phyloP scores from a whole-genome alignment of 1,140 invertebrate genomes.

The Zaprionus africanus region DNA sequence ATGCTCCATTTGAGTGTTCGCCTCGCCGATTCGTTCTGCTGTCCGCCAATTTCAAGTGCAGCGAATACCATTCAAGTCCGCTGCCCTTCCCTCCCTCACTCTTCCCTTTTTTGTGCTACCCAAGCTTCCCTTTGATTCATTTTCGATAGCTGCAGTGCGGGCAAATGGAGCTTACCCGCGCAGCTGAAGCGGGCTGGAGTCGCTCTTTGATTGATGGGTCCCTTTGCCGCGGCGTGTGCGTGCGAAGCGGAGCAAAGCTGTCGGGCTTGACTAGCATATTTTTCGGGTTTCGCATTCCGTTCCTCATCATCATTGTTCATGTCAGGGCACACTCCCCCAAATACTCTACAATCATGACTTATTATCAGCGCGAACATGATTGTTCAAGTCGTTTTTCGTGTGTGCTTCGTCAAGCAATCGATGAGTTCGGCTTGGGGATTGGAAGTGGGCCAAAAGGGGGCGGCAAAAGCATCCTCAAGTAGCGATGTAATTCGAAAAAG shows the following conservation, averaged over 20 bases:
- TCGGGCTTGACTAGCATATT: slow-evolving; percentile 42
- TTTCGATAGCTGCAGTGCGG: slow-evolving; percentile 23
- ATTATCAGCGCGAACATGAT: slow-evolving; percentile 23
- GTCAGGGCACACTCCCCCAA: slow-evolving; percentile 16
- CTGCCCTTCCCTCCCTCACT: neutral
- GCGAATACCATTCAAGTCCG: neutral
- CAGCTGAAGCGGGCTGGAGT: slow-evolving; percentile 1
- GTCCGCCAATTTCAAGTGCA: slow-evolving; percentile 32
- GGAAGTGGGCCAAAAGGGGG: neutral
- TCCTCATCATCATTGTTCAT: slow-evolving; percentile 17
- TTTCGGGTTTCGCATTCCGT: slow-evolving; percentile 20
- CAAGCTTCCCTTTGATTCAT: slow-evolving; percentile 35
- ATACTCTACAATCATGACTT: slow-evolving; percentile 33
- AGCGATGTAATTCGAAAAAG: neutral
- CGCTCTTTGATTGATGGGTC: slow-evolving; percentile 44
- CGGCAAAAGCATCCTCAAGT: neutral
- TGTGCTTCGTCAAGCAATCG: neutral
- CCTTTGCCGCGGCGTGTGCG: slow-evolving; percentile 2
- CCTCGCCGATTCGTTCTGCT: slow-evolving; percentile 4
- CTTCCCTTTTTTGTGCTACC: neutral
- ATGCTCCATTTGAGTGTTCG: slow-evolving; percentile 24
- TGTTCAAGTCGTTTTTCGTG: neutral
- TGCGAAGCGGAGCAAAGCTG: slow-evolving; percentile 27
- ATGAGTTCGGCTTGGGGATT: neutral
- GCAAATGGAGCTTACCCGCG: slow-evolving; percentile 26